Evolutionary conservation across 2,888 invertebrate species (phyloP), one percentile per base, ranked within the genome.

Genomic region (Ormyrus labotus): DNA sequence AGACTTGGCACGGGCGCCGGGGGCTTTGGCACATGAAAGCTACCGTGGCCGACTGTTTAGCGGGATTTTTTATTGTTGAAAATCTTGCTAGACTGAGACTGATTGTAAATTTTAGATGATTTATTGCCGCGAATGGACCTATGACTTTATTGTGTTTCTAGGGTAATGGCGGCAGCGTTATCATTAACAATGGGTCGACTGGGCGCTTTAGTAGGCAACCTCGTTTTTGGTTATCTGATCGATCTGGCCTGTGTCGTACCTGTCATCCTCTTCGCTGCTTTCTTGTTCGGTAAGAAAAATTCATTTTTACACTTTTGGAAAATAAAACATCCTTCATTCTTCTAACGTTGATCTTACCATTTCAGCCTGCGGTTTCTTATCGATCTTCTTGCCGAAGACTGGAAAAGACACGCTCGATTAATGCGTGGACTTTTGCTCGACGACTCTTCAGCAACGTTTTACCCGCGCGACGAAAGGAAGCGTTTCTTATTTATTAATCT

Each of bases 91-190:
- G 34, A 34, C 34, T 3, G 34, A 34, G 4, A 34, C 34, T 34
- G 34, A 34, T 34, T 34, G 34, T 4, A 34, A 34, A 34, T 34
- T 34, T 34, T 4, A 0, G 34, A 4, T 4, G 34, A 34, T 34
- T 34, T 34, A 34, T 34, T 34, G 34, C 34, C 34, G 34, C 34
- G 34, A 34, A 34, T 34, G 34, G 0, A 34, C 4, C 4, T 34
- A 34, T 34, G 34, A 34, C 34, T 34, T 34, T 34, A 34, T 34
- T 4, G 34, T 34, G 60, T 69, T 76, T 89, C 90, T 90, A 96
- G 96, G 92, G 96, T 96, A 88, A 96, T 96, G 95, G 96, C 96
- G 55, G 96, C 96, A 50, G 96, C 96, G 61, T 91, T 96, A 61
- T 95, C 96, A 10, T 92, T 96, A 82, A 96, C 96, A 13, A 95